Conservation (phyloP, 2,888 invertebrate genomes). For the Gymnosoma rotundatum region DNA sequence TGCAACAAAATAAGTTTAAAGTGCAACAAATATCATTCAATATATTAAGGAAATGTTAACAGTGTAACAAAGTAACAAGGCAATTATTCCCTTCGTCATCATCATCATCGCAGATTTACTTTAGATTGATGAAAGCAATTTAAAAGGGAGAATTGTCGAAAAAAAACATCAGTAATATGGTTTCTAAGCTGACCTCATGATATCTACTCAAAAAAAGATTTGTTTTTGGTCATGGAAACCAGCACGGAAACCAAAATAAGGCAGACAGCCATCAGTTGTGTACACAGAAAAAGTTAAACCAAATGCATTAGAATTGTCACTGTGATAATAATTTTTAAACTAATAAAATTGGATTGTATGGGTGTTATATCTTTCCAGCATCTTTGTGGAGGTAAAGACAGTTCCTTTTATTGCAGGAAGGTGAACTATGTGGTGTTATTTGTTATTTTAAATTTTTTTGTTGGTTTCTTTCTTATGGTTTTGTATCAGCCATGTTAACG, state of each 20-base stretch:
- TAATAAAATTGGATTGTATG: slow-evolving; percentile 17
- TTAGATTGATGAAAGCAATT: no score
- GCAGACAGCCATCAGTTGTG: not conserved
- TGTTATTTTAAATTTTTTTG: not conserved
- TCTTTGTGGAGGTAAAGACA: not conserved
- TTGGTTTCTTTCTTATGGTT: not conserved
- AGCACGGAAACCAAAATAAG: not conserved
- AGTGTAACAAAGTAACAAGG: slow-evolving; percentile 46
- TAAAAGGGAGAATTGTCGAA: slow-evolving; percentile 22
- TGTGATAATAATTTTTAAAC: not conserved
- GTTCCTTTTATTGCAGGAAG: slow-evolving; percentile 16
- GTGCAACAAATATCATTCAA: slow-evolving; percentile 11
- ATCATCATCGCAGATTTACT: slow-evolving; percentile 38
- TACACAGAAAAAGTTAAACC: not conserved
- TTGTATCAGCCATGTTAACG: not conserved
- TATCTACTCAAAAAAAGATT: slow-evolving; percentile 66
- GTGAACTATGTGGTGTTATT: slow-evolving; percentile 14
- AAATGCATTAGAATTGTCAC: slow-evolving; percentile 22
- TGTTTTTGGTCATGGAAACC: slow-evolving; percentile 6
- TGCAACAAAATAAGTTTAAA: slow-evolving; percentile 13
- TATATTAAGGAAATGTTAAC: no score
- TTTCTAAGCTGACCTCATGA: slow-evolving; percentile 68
- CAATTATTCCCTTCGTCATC: slow-evolving; percentile 20
- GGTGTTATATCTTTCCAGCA: not conserved
- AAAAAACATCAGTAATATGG: slow-evolving; percentile 57